Evolutionary conservation across 2,113 vertebrate species (phyloP), one percentile per base, ranked within the genome.

Genomic region (Lagopus muta): DNA sequence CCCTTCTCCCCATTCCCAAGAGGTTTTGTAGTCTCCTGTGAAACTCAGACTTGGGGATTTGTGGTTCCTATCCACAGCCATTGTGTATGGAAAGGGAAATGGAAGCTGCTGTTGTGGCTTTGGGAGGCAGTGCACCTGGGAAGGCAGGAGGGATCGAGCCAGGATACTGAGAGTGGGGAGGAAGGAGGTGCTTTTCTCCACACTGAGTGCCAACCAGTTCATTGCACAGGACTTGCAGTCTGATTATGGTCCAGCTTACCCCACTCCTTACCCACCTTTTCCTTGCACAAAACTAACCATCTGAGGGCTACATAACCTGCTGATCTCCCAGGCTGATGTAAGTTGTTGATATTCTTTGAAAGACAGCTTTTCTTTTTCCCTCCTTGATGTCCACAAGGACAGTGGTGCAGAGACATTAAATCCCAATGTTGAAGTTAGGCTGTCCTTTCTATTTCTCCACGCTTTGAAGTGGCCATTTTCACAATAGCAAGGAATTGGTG

Each of bases 401-500:
- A 30, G 47, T 20, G 13, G 79, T 70, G 38, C 34, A 76, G 54
- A 48, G 45, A 11, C 12, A 1, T 65, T 65, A 64, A 87, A 74
- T 64, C 45, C 9, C 48, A 55, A 38, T 13, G 1, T 45, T 62
- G n/a, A 8, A 65, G 14, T 88, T 50, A 62, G 19, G 20, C 65
- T 64, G 36, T 48, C 3, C 30, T 76, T 76, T 10, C 2, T 36
- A 36, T 88, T 91, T 90, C 80, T 34, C 38, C 19, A 4, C 16
- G 14, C 5, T 86, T 86, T 66, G 43, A 80, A 92, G 43, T 28
- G 38, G 14, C 77, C 8, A 2, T 87, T 94, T 95, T 92, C 90
- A 88, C 73, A 90, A 92, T 61, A 77, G 43, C 76, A 38, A 83
- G 69, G 52, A 93, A 95, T 74, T 45, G 75, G 50, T 93, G 79